A percentile compares a stretch with the other conserved stretches of the same genome.
phyloP scores from a whole-genome alignment of 1,140 invertebrate species.

The Drosophila takahashii region DNA sequence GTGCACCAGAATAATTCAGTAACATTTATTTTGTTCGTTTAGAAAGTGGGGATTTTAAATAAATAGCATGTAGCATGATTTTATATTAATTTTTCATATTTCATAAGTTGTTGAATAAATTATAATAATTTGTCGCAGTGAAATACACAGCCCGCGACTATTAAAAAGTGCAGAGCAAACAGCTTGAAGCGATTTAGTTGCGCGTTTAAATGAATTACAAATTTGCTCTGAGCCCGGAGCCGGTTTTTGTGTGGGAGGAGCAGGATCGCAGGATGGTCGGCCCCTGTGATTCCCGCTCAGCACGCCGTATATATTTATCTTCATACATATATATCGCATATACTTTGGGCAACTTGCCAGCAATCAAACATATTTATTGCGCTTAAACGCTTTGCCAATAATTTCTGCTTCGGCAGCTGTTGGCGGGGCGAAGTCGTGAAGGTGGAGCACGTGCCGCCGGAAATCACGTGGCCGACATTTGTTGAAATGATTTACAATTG shows the following conservation, averaged over 20 bases:
- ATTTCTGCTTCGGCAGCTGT: slow-evolving; percentile 67
- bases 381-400: slow-evolving; percentile 79
- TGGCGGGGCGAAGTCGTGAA: slow-evolving; percentile 7
- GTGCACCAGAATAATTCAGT: too few species aligned
- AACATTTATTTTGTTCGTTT: too few species aligned
- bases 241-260: slow-evolving; percentile 8
- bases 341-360: slow-evolving; percentile 65
- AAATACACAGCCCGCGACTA: slow-evolving; percentile 41
- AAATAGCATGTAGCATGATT: too few species aligned
- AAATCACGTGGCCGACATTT: slow-evolving; percentile 76
- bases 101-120: too few species aligned
- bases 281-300: slow-evolving; percentile 1
- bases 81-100: too few species aligned
- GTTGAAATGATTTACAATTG: slow-evolving; percentile 76
- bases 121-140: slow-evolving; percentile 18
- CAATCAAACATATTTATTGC: slow-evolving; percentile 80
- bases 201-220: slow-evolving; percentile 68
- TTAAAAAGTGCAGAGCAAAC: slow-evolving; percentile 68
- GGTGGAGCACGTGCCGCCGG: slow-evolving; percentile 68
- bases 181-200: slow-evolving; percentile 61
- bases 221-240: slow-evolving; percentile 31
- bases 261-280: slow-evolving; percentile 8
- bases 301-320: slow-evolving; percentile 14
- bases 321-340: slow-evolving; percentile 1
- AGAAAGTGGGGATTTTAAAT: too few species aligned